Base-by-base conservation (phyloP, 2,888 invertebrate species). In the Cyclophora punctaria region DNA sequence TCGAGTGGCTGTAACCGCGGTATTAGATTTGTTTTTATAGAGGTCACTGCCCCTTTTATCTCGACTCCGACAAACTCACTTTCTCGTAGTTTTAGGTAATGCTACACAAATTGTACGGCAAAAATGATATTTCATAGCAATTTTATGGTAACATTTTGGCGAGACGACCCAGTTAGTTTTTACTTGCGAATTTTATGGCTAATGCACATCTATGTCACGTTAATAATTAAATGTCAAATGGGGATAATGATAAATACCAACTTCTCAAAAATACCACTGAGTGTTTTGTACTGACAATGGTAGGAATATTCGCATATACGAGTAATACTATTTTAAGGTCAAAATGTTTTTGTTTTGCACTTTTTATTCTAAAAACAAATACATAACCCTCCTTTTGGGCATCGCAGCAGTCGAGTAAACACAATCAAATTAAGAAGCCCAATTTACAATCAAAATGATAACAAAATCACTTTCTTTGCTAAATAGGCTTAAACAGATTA, bases 131-230 rank as follows among this genome's bases (percentile, higher is more conserved):
- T 40, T 37, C 34, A 44, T 34, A 40, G 43, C 7, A 35, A 35
- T 48, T 48, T 44, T 44, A 48, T 48, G 33, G 44, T 20, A 44
- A 44, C 44, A 44, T 34, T 44, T 44, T 5, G 44, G 37, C 37
- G 37, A 47, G 40, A 46, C 46, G 51, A 50, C 54, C 50, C 41
- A 59, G 50, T 53, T 49, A 42, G 44, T 37, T 48, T 33, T 35
- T 46, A 50, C 43, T 46, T 41, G 49, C 51, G 49, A 57, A 59
- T 71, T 72, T 71, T 71, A 75, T 72, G 75, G 70, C 53, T 51
- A 52, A 56, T 64, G 70, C 67, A 61, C 69, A 72, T 67, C 63
- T 47, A 47, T 47, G 46, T 41, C 46, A 34, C 4, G 37, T 37
- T 5, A 20, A 41, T 41, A 7, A 7, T 33, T 3, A 41, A 47